Evolutionary conservation across 2,888 invertebrate species (phyloP).

Genomic region (Polymixis lichenea): DNA sequence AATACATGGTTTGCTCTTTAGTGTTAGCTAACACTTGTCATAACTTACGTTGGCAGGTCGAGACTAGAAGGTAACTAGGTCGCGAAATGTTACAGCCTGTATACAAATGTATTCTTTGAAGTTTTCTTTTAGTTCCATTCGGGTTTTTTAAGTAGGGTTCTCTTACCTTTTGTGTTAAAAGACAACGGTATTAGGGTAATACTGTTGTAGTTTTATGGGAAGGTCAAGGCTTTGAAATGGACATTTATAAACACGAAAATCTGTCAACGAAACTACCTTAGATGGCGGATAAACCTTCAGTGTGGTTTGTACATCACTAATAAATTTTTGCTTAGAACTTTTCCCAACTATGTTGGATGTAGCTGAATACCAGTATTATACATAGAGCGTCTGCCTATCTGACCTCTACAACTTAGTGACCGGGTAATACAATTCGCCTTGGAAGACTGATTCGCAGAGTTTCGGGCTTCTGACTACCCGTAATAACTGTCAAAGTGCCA

Average conservation of each 20-base stretch:
- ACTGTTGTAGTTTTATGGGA: constrained; percentile 10
- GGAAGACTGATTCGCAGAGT: no score
- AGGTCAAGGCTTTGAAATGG: background rate
- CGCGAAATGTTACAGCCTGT: constrained; percentile 35
- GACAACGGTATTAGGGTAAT: constrained; percentile 19
- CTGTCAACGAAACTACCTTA: background rate
- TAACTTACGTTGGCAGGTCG: constrained; percentile 19
- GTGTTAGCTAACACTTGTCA: constrained; percentile 32
- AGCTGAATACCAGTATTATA: no score
- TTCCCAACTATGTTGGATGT: no score
- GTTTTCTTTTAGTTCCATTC: constrained; percentile 18
- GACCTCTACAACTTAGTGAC: no score
- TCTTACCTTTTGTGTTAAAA: constrained; percentile 29
- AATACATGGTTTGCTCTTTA: background rate
- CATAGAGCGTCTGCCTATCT: no score
- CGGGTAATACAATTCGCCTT: no score
- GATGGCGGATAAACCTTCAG: no score
- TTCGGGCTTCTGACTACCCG: no score
- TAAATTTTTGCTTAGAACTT: no score
- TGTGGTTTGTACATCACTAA: no score
- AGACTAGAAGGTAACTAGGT: constrained; percentile 47
- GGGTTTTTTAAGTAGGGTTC: constrained; percentile 30
- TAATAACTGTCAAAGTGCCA: no score
- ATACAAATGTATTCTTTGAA: constrained; percentile 45
- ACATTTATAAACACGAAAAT: background rate